A percentile compares a stretch with the other conserved stretches of the same genome.
phyloP scores from a whole-genome alignment of 2,888 invertebrate species.

The Capitulum mitella region DNA sequence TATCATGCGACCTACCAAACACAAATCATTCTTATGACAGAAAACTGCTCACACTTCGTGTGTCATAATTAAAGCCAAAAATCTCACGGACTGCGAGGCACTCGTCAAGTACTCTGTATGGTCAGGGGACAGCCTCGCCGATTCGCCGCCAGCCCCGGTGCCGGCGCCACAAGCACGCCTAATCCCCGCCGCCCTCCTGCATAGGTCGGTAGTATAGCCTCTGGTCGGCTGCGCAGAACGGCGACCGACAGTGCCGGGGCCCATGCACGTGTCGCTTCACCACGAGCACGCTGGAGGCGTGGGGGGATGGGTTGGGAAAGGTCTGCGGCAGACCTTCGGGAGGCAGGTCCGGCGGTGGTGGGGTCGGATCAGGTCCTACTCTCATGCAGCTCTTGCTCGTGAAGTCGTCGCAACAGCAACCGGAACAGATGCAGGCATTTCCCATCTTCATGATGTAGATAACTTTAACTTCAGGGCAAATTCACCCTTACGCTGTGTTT shows the following conservation, averaged over 20 bases:
- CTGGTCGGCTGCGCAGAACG: slow-evolving; percentile 10
- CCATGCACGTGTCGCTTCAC: slow-evolving; percentile 43
- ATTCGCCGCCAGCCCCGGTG: too few relatives aligned
- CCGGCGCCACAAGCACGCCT: too few relatives aligned
- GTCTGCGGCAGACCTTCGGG: slow-evolving; percentile 4
- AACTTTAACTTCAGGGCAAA: too few relatives aligned
- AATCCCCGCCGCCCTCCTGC: slow-evolving; percentile 4
- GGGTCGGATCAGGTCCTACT: background rate
- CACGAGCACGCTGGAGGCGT: slow-evolving; percentile 54
- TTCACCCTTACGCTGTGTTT: too few relatives aligned
- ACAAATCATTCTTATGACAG: too few relatives aligned
- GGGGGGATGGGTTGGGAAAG: slow-evolving; percentile 42
- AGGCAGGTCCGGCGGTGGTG: background rate
- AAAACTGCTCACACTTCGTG: too few relatives aligned
- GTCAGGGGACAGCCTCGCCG: too few relatives aligned
- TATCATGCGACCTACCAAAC: too few relatives aligned
- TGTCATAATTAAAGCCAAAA: too few relatives aligned
- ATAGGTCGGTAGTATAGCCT: background rate
- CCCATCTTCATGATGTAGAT: slow-evolving; percentile 25
- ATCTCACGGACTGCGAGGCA: too few relatives aligned
- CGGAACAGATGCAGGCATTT: background rate
- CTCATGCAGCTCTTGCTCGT: background rate
- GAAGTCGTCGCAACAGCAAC: background rate
- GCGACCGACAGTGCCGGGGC: background rate
- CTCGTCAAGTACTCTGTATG: too few relatives aligned